Evolutionary conservation across 2,888 invertebrate genomes (phyloP), one percentile per base, ranked within the genome.

Genomic region (Tortricodes alternella): DNA sequence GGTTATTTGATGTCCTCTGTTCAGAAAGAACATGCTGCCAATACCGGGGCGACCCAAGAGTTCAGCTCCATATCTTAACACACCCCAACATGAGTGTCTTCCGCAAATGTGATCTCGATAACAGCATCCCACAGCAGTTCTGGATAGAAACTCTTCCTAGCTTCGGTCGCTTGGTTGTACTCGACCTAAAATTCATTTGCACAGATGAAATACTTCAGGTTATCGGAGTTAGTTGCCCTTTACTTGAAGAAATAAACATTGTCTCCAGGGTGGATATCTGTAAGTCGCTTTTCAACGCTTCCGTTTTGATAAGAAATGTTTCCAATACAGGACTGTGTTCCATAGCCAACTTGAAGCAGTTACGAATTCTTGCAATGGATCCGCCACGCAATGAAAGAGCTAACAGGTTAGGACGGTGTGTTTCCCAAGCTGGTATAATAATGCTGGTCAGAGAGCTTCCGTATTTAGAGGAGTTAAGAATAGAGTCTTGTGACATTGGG

Each of bases 1-100:
- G 91, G 80, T 84, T 91, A 79, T 90, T 91, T 64, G 89, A 91
- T 80, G 79, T 86, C 75, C 85, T 91, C 74, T 91, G 91, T 84
- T 83, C 84, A 63, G 80, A 87, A 74, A 76, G 91, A 80, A 80
- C 81, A 71, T 81, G 79, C 69, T 81, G 81, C 70, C 78, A 74
- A 61, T 85, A 85, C 69, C 80, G 78, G 18, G 85, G 87, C 57
- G 89, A 91, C 65, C 89, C 90, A 58, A 78, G 87, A 49, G 66
- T 87, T 59, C 91, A 88, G 63, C 86, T 91, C 1, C 76, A 80
- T 61, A 79, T 88, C 18, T 69, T 91, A 46, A 83, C 83, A 27
- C 90, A 91, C 63, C 89, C 91, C 57, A 79, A 82, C 67, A 80
- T 90, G 80, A 80, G 80, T 13, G 76, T 84, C 68, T 89, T 89